Evolutionary conservation across 2,113 vertebrate species (phyloP).

Genomic region (Empidonax traillii): DNA sequence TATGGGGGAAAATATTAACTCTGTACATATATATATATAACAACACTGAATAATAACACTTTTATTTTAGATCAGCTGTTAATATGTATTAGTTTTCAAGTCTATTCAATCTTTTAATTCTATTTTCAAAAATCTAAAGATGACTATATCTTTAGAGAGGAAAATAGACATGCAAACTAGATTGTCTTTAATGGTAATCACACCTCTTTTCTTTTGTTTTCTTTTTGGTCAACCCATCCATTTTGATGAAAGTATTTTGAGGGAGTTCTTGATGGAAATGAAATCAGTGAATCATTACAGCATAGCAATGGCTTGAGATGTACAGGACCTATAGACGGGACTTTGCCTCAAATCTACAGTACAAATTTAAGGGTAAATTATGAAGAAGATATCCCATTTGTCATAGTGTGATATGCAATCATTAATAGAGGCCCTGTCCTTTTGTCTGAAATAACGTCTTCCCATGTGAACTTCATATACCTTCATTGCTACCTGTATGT

Average conservation of each 20-base stretch:
- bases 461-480: conserved; percentile 31
- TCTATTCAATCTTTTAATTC: not conserved
- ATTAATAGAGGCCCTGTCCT: conserved; percentile 60
- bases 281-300: conserved; percentile 77
- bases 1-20: not conserved
- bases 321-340: conserved; percentile 74
- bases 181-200: conserved; percentile 55
- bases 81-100: not conserved
- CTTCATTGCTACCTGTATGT: conserved; percentile 60
- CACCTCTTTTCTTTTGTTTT: conserved; percentile 55
- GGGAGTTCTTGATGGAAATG: conserved; percentile 78
- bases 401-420: conserved; percentile 52
- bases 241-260: conserved; percentile 77
- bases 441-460: conserved; percentile 53
- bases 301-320: conserved; percentile 77
- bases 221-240: conserved; percentile 64
- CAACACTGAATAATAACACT: not conserved
- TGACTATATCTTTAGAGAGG: conserved; percentile 9
- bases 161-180: conserved; percentile 24
- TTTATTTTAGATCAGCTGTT: not conserved
- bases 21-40: not conserved
- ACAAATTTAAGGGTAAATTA: conserved; percentile 80
- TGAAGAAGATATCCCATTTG: conserved; percentile 67
- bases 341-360: conserved; percentile 79
- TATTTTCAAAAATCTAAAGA: conserved; percentile 57